phyloP scores from a whole-genome alignment of 2,888 invertebrate genomes.

The Geophilus truncorum region DNA sequence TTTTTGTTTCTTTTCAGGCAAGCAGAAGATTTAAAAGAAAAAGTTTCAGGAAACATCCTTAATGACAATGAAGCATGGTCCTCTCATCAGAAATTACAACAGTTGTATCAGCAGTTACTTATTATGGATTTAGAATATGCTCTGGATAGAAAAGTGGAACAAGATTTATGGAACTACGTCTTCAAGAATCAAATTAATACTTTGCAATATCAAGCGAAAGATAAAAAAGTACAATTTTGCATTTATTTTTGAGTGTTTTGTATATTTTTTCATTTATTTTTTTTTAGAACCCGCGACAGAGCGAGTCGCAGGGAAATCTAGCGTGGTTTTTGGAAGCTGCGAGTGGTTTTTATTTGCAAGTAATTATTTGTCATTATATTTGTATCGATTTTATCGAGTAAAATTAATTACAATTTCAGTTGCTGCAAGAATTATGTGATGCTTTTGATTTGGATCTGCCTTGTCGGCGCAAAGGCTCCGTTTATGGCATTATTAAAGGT shows the following conservation, averaged over 20 bases:
- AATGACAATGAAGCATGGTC: slow-evolving; percentile 54
- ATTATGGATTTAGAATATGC: slow-evolving; percentile 78
- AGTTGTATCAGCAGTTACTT: slow-evolving; percentile 68
- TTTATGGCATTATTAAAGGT: slow-evolving; percentile 53
- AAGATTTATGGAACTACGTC: slow-evolving; percentile 81
- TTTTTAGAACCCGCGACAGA: slow-evolving; percentile 63
- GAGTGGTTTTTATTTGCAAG: slow-evolving; percentile 71
- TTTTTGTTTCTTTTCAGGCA: slow-evolving; percentile 53
- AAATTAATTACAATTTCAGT: slow-evolving; percentile 48
- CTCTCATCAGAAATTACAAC: slow-evolving; percentile 51
- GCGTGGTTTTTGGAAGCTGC: slow-evolving; percentile 77
- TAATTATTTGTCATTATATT: slow-evolving; percentile 37
- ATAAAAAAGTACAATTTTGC: slow-evolving; percentile 61
- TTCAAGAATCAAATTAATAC: slow-evolving; percentile 81
- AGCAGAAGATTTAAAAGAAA: slow-evolving; percentile 68
- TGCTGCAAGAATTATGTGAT: slow-evolving; percentile 74
- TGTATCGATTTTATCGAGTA: no score
- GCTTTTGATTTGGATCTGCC: slow-evolving; percentile 75
- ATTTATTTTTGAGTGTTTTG: neutral
- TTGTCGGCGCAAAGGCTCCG: slow-evolving; percentile 58
- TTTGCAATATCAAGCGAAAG: slow-evolving; percentile 69
- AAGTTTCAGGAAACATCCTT: slow-evolving; percentile 53
- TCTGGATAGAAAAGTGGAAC: slow-evolving; percentile 80
- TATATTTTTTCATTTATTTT: slow-evolving; percentile 34
- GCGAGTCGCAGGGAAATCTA: slow-evolving; percentile 70